Evolutionary conservation across 2,797 vertebrate genomes (phyloP), one percentile per base, ranked within the genome.

Genomic region (Gastrophryne carolinensis): DNA sequence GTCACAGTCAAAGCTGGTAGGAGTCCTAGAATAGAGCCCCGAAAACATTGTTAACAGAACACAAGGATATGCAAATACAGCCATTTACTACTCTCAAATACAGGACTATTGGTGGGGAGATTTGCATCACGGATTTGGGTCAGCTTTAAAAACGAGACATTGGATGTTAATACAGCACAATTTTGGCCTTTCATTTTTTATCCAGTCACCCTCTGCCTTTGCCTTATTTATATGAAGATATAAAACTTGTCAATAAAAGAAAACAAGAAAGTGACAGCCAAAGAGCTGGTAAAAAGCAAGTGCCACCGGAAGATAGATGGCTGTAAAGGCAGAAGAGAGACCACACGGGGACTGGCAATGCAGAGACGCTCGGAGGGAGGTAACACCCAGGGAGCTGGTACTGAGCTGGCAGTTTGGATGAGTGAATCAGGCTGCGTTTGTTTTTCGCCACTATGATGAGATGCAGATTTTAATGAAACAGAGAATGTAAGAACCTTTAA

Each of bases 401-500:
- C 30, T 26, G 75, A 27, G 68, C 67, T 58, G 34, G 60, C 68
- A 72, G 30, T 23, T 58, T 54, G 30, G 69, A 44, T 54, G 66
- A 69, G 64, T 30, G 66, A 63, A 76, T 54, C 66, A 47, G 74
- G 49, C 44, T 35, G 58, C 72, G 61, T 78, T 78, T 72, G 60
- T 77, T 50, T 72, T 64, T 70, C 50, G 21, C 47, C n/a, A 19
- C 44, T 77, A 67, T 77, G 75, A 72, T 78, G 68, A 78, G 50
- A 65, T 78, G 75, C 75, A 72, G 75, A 52, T 66, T 66, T 78
- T 78, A 78, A 78, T 78, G 68, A 78, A 72, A 68, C 75, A 66
- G 60, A 72, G 75, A 77, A 77, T 78, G 75, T 50, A 78, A 78
- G 68, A 78, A 68, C 60, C 75, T 78, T 78, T 78, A 78, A 78